Base-by-base conservation (phyloP, 2,888 invertebrate species). In the Drosophila macrospina region DNA sequence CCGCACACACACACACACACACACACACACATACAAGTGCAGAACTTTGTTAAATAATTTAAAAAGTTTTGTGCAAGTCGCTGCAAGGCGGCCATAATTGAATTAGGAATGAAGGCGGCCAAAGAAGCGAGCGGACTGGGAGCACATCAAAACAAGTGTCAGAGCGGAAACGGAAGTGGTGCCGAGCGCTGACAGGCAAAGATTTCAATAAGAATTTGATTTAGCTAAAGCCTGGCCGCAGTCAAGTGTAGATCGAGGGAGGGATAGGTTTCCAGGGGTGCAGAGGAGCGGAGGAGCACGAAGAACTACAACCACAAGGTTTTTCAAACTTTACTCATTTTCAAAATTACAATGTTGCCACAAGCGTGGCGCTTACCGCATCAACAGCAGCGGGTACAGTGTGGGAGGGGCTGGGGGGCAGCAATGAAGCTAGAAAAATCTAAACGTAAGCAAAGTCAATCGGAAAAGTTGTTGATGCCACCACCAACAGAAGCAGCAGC, bases 261-360 rank as follows among this genome's bases (percentile, higher is more conserved):
- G 20, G 20, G 3, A 20, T 20, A 7, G 32, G 20, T 16, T 5
- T 30, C 7, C 11, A n/a, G 6, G 16, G 37, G 34, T n/a, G n/a
- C n/a, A n/a, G n/a, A n/a, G n/a, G n/a, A n/a, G n/a, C n/a, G 47
- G 26, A 28, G 20, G 15, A 30, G 37, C 24, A 20, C 48, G 41
- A 42, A 45, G 54, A 24, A 60, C 66, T 44, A 37, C 39, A 44
- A 45, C 89, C 88, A 84, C 85, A 84, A 80, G 89, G 82, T 81
- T 85, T 85, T 89, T 87, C 82, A 89, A 89, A 89, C 89, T 89
- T 89, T 89, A 87, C 89, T 89, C 89, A 89, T 90, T 89, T 89
- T 90, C 90, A 89, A 88, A 89, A 89, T 90, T 89, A 89, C 90
- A 89, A 88, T 89, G 88, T 90, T 86, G 78, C 89, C 88, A 73